Evolutionary conservation across 2,888 invertebrate genomes (phyloP).

Genomic region (Pelosia muscerda): DNA sequence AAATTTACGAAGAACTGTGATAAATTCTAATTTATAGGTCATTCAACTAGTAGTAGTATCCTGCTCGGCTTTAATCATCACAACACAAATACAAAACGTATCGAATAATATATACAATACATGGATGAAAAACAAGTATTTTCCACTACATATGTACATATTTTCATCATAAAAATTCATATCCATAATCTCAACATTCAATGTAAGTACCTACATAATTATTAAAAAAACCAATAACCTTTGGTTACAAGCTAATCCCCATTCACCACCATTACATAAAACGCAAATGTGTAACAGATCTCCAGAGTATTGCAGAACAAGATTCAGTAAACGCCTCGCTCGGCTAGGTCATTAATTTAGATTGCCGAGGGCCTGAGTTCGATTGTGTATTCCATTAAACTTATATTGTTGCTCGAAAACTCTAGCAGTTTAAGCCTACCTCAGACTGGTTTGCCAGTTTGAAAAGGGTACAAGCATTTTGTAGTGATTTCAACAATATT

Average conservation of each 20-base stretch:
- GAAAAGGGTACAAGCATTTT: background rate
- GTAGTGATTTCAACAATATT: background rate
- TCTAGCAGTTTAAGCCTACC: conserved; percentile 31
- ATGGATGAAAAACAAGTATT: background rate
- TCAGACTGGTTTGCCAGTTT: background rate
- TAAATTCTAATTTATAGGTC: too few relatives aligned
- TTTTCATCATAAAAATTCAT: background rate
- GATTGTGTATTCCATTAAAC: conserved; percentile 82
- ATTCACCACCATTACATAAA: background rate
- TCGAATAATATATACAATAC: too few relatives aligned
- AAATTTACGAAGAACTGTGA: too few relatives aligned
- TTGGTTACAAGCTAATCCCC: background rate
- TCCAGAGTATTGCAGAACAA: conserved; percentile 35
- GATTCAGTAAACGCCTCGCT: conserved; percentile 37
- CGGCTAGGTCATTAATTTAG: conserved; percentile 51
- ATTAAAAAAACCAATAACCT: background rate
- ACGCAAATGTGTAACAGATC: conserved; percentile 24
- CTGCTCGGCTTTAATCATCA: too few relatives aligned
- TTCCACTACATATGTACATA: background rate
- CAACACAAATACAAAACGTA: too few relatives aligned
- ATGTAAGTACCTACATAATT: background rate
- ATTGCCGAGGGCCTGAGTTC: conserved; percentile 54
- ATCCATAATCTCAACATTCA: background rate
- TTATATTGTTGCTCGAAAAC: conserved; percentile 62
- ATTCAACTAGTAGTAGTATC: too few relatives aligned